Evolutionary conservation across 1,140 invertebrate genomes (phyloP).

Genomic region (Stegodyphus mimosarum): DNA sequence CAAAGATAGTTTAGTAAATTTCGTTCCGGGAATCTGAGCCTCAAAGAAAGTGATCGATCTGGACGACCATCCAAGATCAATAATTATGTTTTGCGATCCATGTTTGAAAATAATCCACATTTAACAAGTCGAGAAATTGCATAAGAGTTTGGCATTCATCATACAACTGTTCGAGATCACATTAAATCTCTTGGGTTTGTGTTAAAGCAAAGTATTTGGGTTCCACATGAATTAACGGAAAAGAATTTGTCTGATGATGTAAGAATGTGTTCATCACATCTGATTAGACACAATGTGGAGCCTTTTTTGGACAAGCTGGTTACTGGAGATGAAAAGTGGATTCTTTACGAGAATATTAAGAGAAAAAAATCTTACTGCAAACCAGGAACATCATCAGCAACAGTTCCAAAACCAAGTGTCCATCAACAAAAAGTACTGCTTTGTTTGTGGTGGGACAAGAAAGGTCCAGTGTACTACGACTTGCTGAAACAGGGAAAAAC

Average conservation of each 20-base stretch:
- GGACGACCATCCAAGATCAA: no score
- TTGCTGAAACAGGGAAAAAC: background rate
- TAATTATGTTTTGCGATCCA: no score
- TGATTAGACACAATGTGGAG: conserved; percentile 1
- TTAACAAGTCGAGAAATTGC: no score
- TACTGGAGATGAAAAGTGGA: conserved; percentile 5
- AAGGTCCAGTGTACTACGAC: background rate
- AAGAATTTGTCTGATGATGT: background rate
- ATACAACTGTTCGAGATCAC: no score
- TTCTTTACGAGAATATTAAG: background rate
- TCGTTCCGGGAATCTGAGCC: no score
- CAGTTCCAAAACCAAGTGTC: background rate
- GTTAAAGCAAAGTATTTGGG: no score
- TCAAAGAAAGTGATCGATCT: no score
- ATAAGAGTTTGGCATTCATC: no score
- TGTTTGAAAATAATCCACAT: no score
- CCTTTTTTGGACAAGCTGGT: background rate
- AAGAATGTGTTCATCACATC: background rate
- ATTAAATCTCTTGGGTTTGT: no score
- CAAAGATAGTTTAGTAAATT: no score
- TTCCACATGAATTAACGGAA: background rate
- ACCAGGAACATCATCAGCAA: background rate
- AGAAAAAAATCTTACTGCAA: background rate
- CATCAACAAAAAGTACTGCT: background rate
- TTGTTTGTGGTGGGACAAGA: background rate